A percentile compares a stretch with the other conserved stretches of the same genome.
Evolutionary conservation across 2,113 vertebrate species (phyloP).

Genomic region (Pelodiscus sinensis): DNA sequence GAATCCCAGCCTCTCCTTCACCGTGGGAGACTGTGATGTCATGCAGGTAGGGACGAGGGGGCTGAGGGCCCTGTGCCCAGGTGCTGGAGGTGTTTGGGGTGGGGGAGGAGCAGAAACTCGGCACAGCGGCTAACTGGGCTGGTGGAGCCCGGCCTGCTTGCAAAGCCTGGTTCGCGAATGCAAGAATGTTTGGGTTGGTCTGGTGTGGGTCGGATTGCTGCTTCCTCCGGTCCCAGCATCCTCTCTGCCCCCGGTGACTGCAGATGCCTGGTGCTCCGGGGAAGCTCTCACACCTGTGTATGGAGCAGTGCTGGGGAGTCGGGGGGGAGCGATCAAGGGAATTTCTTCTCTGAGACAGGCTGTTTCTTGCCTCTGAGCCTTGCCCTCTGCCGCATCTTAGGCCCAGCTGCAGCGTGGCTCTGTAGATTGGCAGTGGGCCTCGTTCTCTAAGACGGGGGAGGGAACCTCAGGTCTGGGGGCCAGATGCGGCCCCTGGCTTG

Average conservation of each 20-base stretch:
- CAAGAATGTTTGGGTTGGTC: not conserved
- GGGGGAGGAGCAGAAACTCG: rapidly evolving
- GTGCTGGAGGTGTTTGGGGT: constrained; percentile 60
- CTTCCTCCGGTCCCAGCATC: not conserved
- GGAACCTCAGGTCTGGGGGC: too few relatives aligned
- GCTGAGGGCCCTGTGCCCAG: constrained; percentile 60
- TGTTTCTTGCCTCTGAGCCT: too few relatives aligned
- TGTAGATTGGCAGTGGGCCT: not conserved
- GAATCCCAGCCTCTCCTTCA: constrained; percentile 83
- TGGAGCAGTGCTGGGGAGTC: too few relatives aligned
- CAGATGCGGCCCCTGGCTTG: too few relatives aligned
- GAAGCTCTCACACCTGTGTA: not conserved
- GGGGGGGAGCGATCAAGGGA: too few relatives aligned
- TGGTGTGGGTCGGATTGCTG: too few relatives aligned
- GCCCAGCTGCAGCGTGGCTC: too few relatives aligned
- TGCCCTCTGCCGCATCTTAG: too few relatives aligned
- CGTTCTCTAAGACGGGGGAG: not conserved
- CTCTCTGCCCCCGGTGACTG: not conserved
- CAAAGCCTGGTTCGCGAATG: too few relatives aligned
- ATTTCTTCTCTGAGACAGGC: too few relatives aligned
- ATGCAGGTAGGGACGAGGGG: constrained; percentile 83
- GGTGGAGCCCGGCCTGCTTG: not conserved
- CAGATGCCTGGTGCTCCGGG: not conserved
- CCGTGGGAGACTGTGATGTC: constrained; percentile 92
- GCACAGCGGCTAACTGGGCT: too few relatives aligned